Conservation (phyloP, 2,797 vertebrate species). For the Fundulus diaphanus region DNA sequence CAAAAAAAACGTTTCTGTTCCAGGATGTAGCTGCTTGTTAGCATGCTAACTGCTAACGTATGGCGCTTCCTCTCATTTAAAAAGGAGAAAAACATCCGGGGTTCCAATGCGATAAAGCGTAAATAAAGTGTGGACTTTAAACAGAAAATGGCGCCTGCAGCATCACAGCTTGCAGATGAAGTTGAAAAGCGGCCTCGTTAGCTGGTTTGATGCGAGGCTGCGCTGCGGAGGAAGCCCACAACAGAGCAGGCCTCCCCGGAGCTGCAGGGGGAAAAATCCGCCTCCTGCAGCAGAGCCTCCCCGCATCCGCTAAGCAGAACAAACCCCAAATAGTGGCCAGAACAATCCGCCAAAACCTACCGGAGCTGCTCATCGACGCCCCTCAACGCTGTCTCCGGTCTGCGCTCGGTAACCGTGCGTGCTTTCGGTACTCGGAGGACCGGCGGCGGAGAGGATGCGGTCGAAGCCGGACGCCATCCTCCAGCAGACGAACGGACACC, state of each 20-base stretch:
- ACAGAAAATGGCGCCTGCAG: rapidly evolving
- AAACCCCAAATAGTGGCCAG: not conserved
- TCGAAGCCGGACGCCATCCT: conserved; percentile 77
- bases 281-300: conserved; percentile 35
- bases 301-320: conserved; percentile 13
- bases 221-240: conserved; percentile 31
- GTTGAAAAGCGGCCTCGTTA: conserved; percentile 40
- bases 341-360: conserved; percentile 29
- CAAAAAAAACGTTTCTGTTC: not conserved
- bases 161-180: rapidly evolving
- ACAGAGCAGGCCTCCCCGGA: conserved; percentile 61
- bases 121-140: rapidly evolving
- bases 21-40: conserved; percentile 39
- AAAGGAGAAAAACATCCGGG: rapidly evolving
- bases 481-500: conserved; percentile 76
- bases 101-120: not conserved
- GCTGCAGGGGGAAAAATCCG: conserved; percentile 42
- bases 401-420: conserved; percentile 34
- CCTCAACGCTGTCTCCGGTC: conserved; percentile 10
- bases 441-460: conserved; percentile 70
- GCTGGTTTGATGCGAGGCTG: conserved; percentile 33
- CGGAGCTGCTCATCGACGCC: conserved; percentile 14
- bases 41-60: conserved; percentile 39
- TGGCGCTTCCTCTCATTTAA: conserved; percentile 11
- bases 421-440: conserved; percentile 47